These are phyloP conservation scores for Myotis yumanensis DNA, from an alignment of 2,113 vertebrate genomes.

Conservation along the genomic window DNA sequence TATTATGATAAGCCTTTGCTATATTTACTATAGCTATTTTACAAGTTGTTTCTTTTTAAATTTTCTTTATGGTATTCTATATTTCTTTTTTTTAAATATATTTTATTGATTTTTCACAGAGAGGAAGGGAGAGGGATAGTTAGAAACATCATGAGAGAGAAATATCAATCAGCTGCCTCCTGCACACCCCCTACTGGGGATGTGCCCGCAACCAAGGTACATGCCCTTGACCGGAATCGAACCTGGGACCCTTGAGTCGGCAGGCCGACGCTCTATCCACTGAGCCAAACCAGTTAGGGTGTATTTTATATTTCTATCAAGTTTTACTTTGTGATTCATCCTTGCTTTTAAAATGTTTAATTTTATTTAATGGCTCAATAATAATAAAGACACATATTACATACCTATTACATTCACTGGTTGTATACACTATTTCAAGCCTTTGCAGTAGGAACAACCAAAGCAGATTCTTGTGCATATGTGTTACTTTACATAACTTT, in stretches of 20 bases:
- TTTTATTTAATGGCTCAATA: background rate
- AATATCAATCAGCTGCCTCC: no score
- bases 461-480: constrained; percentile 56
- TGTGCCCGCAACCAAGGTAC: no score
- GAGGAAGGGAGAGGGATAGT: no score
- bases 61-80: background rate
- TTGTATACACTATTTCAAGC: constrained; percentile 51
- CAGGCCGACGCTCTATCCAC: no score
- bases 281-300: background rate
- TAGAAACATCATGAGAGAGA: no score
- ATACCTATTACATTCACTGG: background rate
- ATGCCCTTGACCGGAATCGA: no score
- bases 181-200: no score
- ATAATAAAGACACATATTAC: constrained; percentile 13
- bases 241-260: no score
- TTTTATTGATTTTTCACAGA: no score
- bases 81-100: background rate
- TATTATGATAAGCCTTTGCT: background rate
- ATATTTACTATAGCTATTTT: constrained; percentile 30
- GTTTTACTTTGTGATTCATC: constrained; percentile 18
- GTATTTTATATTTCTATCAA: background rate
- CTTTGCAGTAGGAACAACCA: constrained; percentile 39
- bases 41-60: background rate
- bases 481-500: constrained; percentile 65
- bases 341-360: constrained; percentile 36